Percentiles rank a stretch among this genome's conserved stretches.
Evolutionary conservation across 2,888 invertebrate species (phyloP).

Genomic region (Choreutis nemorana): DNA sequence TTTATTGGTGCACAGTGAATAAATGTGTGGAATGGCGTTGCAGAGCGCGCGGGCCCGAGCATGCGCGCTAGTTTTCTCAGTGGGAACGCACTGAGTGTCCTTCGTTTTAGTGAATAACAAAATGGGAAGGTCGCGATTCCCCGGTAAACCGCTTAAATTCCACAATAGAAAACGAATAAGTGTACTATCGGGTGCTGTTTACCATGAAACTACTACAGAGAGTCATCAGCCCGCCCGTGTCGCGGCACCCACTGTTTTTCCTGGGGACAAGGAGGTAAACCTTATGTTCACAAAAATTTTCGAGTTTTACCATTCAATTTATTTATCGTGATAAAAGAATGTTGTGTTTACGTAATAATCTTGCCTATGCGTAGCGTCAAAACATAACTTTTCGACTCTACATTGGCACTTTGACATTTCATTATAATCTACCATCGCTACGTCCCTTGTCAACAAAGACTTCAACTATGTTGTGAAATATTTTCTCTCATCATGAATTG

Average conservation of each 20-base stretch:
- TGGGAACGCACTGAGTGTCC: conserved; percentile 63
- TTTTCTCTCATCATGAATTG: too few relatives aligned
- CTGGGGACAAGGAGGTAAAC: conserved; percentile 61
- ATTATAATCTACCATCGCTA: too few relatives aligned
- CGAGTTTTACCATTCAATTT: conserved; percentile 19
- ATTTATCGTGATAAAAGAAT: conserved; percentile 26
- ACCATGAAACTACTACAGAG: conserved; percentile 56
- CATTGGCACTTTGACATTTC: conserved; percentile 44
- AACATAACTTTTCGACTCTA: conserved; percentile 11
- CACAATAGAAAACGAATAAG: conserved; percentile 86
- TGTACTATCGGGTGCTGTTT: conserved; percentile 73
- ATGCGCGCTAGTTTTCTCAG: conserved; percentile 64
- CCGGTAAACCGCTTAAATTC: conserved; percentile 88
- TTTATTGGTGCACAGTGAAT: conserved; percentile 61
- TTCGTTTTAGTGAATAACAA: conserved; percentile 66
- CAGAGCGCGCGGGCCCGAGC: conserved; percentile 64
- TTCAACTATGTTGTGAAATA: too few relatives aligned
- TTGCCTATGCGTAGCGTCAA: conserved; percentile 17
- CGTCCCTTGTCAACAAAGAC: conserved; percentile 38
- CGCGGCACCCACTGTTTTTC: conserved; percentile 50
- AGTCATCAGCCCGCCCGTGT: conserved; percentile 51
- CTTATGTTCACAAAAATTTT: conserved; percentile 17
- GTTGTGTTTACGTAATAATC: conserved; percentile 59
- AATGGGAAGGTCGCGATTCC: conserved; percentile 86
- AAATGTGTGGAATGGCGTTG: conserved; percentile 65